Percentiles rank a stretch among this genome's conserved stretches.
Conservation (phyloP, 2,888 invertebrate species). For the Megastigmus dorsalis region DNA sequence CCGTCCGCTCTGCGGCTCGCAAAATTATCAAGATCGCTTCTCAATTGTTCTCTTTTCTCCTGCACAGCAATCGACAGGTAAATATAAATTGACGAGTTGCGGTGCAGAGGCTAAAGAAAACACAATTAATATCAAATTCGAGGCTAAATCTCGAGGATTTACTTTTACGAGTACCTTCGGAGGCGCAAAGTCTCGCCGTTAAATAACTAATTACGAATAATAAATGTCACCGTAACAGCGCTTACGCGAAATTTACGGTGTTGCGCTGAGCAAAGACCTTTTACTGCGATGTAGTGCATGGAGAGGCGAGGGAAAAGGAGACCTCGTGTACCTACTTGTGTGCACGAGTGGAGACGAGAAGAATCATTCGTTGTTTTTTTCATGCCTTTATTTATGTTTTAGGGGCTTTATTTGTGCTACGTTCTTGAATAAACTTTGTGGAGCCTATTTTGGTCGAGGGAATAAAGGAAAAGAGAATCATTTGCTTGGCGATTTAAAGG, state of each 20-base stretch:
- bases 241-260: conserved; percentile 26
- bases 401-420: too few species aligned
- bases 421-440: too few species aligned
- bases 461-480: too few species aligned
- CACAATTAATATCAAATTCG: background rate
- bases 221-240: conserved; percentile 29
- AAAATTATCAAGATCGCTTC: conserved; percentile 13
- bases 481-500: too few species aligned
- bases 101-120: background rate
- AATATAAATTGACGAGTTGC: background rate
- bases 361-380: too few species aligned
- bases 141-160: conserved; percentile 31
- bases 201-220: conserved; percentile 49
- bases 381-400: too few species aligned
- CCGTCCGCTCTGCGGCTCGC: background rate
- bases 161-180: conserved; percentile 23
- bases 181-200: conserved; percentile 11
- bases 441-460: too few species aligned
- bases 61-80: background rate
- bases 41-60: background rate
- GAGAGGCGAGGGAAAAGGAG: background rate
- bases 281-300: background rate
- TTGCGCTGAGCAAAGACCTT: background rate
- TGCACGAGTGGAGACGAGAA: background rate
- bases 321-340: background rate